phyloP scores from a whole-genome alignment of 2,888 invertebrate genomes.

The Drosophila dives region DNA sequence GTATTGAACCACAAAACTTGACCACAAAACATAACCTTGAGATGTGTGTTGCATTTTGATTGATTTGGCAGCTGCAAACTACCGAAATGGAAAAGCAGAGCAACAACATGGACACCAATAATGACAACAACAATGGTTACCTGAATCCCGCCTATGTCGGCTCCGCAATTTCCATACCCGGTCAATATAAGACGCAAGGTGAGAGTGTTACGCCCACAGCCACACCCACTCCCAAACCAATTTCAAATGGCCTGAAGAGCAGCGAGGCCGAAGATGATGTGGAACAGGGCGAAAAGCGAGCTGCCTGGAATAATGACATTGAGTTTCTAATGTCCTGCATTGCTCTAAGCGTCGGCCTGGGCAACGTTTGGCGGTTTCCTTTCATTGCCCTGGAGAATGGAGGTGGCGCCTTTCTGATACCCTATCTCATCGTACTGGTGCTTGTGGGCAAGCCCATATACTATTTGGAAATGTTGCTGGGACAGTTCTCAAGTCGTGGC shows the following conservation, averaged over 20 bases:
- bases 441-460: conserved; percentile 89
- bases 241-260: conserved; percentile 21
- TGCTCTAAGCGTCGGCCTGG: conserved; percentile 88
- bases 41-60: conserved; percentile 39
- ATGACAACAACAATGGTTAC: conserved; percentile 56
- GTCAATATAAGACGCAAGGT: conserved; percentile 57
- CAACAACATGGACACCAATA: conserved; percentile 30
- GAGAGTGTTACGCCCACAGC: conserved; percentile 17
- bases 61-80: conserved; percentile 46
- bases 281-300: conserved; percentile 63
- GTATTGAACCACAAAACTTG: conserved; percentile 62
- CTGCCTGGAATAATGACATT: conserved; percentile 87
- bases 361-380: conserved; percentile 89
- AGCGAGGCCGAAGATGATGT: conserved; percentile 17
- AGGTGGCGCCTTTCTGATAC: conserved; percentile 89
- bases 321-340: conserved; percentile 88
- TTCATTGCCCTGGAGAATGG: conserved; percentile 89
- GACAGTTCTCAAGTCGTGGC: conserved; percentile 90
- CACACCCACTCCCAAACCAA: conserved; percentile 30
- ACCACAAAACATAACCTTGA: conserved; percentile 68
- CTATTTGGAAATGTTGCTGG: conserved; percentile 90
- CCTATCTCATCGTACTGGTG: conserved; percentile 88
- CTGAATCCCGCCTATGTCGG: conserved; percentile 74
- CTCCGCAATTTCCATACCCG: conserved; percentile 72
- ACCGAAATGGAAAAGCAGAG: conserved; percentile 28